Percentiles rank a stretch among this genome's conserved stretches.
These are phyloP conservation scores for Oscheius sp. DNA, from an alignment of 2,888 invertebrate genomes.

Conservation along the genomic window DNA sequence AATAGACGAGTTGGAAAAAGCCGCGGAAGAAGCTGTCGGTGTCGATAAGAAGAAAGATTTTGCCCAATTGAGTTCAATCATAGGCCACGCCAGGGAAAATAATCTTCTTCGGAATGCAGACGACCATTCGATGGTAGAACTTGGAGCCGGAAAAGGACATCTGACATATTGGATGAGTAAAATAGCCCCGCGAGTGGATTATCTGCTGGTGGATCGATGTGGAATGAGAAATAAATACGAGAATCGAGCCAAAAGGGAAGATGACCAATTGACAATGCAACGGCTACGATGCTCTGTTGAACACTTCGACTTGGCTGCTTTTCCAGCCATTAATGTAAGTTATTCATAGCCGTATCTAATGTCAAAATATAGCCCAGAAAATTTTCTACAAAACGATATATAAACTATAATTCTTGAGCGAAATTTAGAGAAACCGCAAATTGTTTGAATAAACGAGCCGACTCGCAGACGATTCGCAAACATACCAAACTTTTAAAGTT, in stretches of 20 bases:
- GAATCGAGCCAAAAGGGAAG: slow-evolving; percentile 52
- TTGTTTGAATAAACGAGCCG: too few species aligned
- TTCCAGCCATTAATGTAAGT: slow-evolving; percentile 45
- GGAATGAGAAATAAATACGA: slow-evolving; percentile 66
- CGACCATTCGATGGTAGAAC: slow-evolving; percentile 52
- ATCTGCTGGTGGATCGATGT: slow-evolving; percentile 63
- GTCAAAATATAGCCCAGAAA: too few species aligned
- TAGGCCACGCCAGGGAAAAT: slow-evolving; percentile 59
- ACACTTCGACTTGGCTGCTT: slow-evolving; percentile 64
- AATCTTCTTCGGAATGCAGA: slow-evolving; percentile 41
- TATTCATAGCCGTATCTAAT: background rate
- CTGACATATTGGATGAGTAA: slow-evolving; percentile 65
- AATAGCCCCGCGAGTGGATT: slow-evolving; percentile 52
- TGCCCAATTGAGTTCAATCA: slow-evolving; percentile 62
- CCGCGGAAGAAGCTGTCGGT: background rate
- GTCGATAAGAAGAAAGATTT: slow-evolving; percentile 58
- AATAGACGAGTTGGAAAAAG: background rate
- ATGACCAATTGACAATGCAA: slow-evolving; percentile 41
- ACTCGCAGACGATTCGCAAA: too few species aligned
- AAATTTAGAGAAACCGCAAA: too few species aligned
- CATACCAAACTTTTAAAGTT: too few species aligned
- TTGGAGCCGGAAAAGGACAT: slow-evolving; percentile 65
- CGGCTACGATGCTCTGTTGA: slow-evolving; percentile 67
- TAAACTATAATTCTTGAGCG: background rate
- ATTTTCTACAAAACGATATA: too few species aligned